These are phyloP conservation scores for Lucinisca nassula DNA, from an alignment of 2,888 invertebrate genomes.

Conservation along the genomic window DNA sequence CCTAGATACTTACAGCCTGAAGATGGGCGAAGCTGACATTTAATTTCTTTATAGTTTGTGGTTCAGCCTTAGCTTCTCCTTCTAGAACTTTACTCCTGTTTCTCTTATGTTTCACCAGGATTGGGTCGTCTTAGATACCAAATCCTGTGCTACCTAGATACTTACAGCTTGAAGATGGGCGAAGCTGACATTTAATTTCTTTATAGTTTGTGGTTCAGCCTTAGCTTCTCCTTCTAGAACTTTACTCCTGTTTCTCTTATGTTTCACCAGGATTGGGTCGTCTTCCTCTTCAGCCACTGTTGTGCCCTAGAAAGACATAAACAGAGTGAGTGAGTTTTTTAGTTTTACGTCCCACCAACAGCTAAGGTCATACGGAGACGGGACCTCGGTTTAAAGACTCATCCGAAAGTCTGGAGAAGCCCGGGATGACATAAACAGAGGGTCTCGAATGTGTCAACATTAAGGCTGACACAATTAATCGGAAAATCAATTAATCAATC, in stretches of 20 bases:
- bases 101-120: constrained; percentile 90
- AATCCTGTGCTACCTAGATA: too few relatives aligned
- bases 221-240: constrained; percentile 90
- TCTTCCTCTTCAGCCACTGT: constrained; percentile 90
- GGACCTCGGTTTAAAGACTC: too few relatives aligned
- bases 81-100: constrained; percentile 90
- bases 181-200: constrained; percentile 93
- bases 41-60: constrained; percentile 89
- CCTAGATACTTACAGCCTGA: constrained; percentile 91
- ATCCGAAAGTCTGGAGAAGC: too few relatives aligned
- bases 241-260: constrained; percentile 91
- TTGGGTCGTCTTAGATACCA: constrained; percentile 85
- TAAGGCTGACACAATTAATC: too few relatives aligned
- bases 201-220: constrained; percentile 89
- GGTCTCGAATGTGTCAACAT: too few relatives aligned
- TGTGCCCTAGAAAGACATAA: constrained; percentile 88
- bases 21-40: constrained; percentile 95
- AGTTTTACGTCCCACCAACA: too few relatives aligned
- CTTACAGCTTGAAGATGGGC: constrained; percentile 93
- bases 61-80: constrained; percentile 91
- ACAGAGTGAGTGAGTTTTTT: too few relatives aligned
- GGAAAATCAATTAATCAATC: too few relatives aligned
- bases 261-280: constrained; percentile 88
- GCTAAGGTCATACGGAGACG: too few relatives aligned
- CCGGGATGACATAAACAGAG: too few relatives aligned